Conservation (phyloP, 1,140 invertebrate genomes). For the Drosophila miranda region DNA sequence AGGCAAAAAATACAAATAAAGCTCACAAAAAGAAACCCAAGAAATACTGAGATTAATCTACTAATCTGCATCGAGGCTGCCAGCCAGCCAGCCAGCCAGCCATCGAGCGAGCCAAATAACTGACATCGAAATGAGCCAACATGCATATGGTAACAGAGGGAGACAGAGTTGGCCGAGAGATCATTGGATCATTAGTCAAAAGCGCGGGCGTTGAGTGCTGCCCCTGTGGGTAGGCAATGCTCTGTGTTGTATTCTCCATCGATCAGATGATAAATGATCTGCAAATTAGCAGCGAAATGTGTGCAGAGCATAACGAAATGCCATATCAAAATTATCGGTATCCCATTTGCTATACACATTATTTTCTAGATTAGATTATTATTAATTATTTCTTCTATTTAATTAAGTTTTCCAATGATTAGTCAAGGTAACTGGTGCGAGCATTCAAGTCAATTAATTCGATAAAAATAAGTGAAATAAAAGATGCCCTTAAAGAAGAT, state of each 20-base stretch:
- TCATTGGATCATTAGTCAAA: conserved; percentile 60
- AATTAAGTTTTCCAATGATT: not conserved
- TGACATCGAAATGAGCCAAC: conserved; percentile 9
- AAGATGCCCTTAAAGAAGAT: too few relatives aligned
- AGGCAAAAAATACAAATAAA: not conserved
- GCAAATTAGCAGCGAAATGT: conserved; percentile 18
- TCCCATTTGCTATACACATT: not conserved
- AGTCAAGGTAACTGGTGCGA: too few relatives aligned
- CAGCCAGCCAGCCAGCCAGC: not conserved
- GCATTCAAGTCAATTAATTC: too few relatives aligned
- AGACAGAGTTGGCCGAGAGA: conserved; percentile 9
- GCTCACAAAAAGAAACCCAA: conserved; percentile 7
- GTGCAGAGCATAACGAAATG: conserved; percentile 44
- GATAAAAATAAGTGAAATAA: too few relatives aligned
- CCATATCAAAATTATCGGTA: conserved; percentile 1
- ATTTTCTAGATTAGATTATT: not conserved
- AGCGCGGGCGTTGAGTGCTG: conserved; percentile 58
- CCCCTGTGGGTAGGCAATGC: conserved; percentile 11
- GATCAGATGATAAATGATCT: conserved; percentile 45
- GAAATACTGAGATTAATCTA: conserved; percentile 58
- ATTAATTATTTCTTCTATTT: not conserved
- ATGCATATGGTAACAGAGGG: conserved; percentile 34
- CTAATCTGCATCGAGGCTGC: conserved; percentile 72
- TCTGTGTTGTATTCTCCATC: not conserved
- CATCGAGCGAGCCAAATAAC: conserved; percentile 17